Evolutionary conservation across 2,888 invertebrate species (phyloP).

Genomic region (Melitaea athalia): DNA sequence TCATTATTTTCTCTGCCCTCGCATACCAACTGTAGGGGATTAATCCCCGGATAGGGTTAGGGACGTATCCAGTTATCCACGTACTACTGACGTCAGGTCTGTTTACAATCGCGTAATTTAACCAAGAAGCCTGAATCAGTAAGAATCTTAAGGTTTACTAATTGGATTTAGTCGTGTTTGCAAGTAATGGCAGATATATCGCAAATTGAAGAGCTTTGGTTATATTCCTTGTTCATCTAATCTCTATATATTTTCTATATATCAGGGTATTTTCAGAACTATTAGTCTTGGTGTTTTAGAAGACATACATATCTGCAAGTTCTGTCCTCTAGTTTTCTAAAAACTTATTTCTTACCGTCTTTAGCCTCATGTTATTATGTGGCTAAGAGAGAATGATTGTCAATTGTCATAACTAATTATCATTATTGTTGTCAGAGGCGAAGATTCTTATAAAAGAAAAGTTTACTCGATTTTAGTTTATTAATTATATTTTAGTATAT

Average conservation of each 20-base stretch:
- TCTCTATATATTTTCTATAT: too few species aligned
- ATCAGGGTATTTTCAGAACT: too few species aligned
- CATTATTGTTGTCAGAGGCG: too few species aligned
- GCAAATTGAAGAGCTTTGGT: conserved; percentile 3
- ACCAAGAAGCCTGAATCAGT: conserved; percentile 30
- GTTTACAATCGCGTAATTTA: conserved; percentile 18
- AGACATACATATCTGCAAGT: too few species aligned
- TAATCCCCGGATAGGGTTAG: conserved; percentile 7
- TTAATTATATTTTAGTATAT: too few species aligned
- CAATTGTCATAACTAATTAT: too few species aligned
- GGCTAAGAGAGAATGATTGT: too few species aligned
- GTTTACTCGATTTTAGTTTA: too few species aligned
- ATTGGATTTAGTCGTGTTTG: conserved; percentile 32
- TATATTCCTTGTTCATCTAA: background rate
- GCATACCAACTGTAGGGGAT: background rate
- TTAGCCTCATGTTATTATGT: too few species aligned
- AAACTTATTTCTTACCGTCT: too few species aligned
- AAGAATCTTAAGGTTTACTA: conserved; percentile 31
- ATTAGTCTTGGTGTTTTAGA: background rate
- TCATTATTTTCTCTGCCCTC: conserved; percentile 2
- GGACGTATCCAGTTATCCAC: conserved; percentile 7
- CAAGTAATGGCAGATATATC: background rate
- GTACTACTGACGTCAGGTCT: conserved; percentile 1
- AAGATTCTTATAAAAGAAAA: too few species aligned
- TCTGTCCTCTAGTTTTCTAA: too few species aligned